A percentile compares a stretch with the other conserved stretches of the same genome.
Evolutionary conservation across 2,113 vertebrate species (phyloP).

Genomic region (Cebidichthys violaceus): DNA sequence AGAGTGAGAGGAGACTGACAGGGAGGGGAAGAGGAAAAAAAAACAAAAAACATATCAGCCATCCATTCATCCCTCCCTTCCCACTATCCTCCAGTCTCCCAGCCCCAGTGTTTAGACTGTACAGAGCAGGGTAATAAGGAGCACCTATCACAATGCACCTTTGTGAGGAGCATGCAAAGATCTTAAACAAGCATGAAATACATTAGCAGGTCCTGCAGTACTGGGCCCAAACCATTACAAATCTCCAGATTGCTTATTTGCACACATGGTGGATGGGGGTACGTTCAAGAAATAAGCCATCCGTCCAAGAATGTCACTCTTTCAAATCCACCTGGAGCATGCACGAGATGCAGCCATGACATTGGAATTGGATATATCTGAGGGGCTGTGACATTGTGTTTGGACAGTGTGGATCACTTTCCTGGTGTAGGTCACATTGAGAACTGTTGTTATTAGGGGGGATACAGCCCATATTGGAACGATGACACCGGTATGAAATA

Average conservation of each 20-base stretch:
- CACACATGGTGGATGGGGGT: background rate
- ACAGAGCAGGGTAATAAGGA: conserved; percentile 77
- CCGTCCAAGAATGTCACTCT: conserved; percentile 67
- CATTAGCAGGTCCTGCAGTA: conserved; percentile 73
- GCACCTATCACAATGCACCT: conserved; percentile 79
- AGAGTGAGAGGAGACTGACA: conserved; percentile 65
- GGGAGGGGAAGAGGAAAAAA: conserved; percentile 47
- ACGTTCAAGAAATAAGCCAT: conserved; percentile 64
- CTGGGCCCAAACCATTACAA: conserved; percentile 74
- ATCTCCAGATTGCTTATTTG: conserved; percentile 78
- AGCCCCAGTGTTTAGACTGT: conserved; percentile 74
- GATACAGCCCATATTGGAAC: conserved; percentile 46
- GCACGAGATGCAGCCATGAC: conserved; percentile 62
- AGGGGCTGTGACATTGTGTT: conserved; percentile 72
- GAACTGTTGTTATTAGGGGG: conserved; percentile 68
- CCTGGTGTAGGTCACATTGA: conserved; percentile 51
- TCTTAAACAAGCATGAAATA: conserved; percentile 85
- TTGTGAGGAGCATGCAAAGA: conserved; percentile 79
- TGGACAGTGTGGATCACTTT: conserved; percentile 72
- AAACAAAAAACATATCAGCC: conserved; percentile 48
- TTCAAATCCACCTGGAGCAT: conserved; percentile 76
- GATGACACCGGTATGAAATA: conserved; percentile 67
- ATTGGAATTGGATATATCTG: conserved; percentile 69
- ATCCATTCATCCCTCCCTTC: conserved; percentile 53
- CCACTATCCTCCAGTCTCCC: conserved; percentile 38